These are phyloP conservation scores for Nemotelus pantherinus DNA, from an alignment of 2,888 invertebrate genomes.

Conservation along the genomic window DNA sequence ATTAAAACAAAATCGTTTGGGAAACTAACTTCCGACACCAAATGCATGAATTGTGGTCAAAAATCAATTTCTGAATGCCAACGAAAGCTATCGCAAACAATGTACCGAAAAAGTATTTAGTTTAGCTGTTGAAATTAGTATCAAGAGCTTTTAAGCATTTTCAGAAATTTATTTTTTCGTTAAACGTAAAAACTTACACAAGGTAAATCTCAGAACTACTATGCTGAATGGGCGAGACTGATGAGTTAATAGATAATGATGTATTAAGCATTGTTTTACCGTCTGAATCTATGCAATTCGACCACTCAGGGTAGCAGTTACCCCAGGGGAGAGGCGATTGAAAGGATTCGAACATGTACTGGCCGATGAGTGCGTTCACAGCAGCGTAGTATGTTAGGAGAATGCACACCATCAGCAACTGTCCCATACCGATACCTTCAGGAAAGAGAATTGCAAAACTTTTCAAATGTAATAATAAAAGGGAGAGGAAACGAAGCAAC, in stretches of 20 bases:
- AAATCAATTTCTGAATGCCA: not conserved
- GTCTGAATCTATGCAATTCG: conserved; percentile 61
- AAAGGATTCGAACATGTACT: conserved; percentile 73
- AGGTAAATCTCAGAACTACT: conserved; percentile 67
- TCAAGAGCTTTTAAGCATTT: too few relatives aligned
- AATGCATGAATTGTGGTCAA: too few relatives aligned
- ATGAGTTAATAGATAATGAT: conserved; percentile 20
- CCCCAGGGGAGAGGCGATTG: conserved; percentile 72
- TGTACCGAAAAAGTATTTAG: too few relatives aligned
- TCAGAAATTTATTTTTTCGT: too few relatives aligned
- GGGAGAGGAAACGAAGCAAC: not conserved
- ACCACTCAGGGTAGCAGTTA: conserved; percentile 68
- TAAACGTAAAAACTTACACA: conserved; percentile 63
- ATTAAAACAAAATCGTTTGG: too few relatives aligned
- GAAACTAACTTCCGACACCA: too few relatives aligned
- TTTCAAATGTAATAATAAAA: not conserved
- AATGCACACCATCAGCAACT: conserved; percentile 66
- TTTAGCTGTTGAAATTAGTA: too few relatives aligned
- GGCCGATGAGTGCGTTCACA: conserved; percentile 71
- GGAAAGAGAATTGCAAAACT: not conserved
- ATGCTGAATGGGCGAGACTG: conserved; percentile 3
- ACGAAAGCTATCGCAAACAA: too few relatives aligned
- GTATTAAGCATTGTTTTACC: conserved; percentile 4
- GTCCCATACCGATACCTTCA: conserved; percentile 69
- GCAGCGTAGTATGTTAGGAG: conserved; percentile 74